Conservation (phyloP, 2,113 vertebrate genomes). For the Jaculus jaculus region DNA sequence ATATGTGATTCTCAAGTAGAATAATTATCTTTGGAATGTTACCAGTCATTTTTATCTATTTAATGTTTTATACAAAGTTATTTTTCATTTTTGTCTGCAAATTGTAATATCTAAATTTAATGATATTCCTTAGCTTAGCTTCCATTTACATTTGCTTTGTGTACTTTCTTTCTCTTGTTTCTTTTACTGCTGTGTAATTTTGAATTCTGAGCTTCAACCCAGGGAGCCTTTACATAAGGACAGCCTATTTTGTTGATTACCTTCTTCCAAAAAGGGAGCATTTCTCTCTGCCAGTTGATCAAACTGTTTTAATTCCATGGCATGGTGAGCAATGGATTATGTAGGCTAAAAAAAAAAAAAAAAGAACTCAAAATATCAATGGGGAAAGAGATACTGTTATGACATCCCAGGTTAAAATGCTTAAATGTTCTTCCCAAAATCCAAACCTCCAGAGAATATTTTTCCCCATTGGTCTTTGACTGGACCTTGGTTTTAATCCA, state of each 20-base stretch:
- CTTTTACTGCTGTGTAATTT: background rate
- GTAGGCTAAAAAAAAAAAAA: conserved; percentile 38
- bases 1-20: background rate
- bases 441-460: background rate
- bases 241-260: background rate
- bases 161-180: background rate
- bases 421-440: background rate
- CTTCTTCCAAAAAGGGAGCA: background rate
- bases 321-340: background rate
- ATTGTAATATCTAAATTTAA: background rate
- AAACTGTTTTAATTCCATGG: conserved; percentile 35
- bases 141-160: background rate
- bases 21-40: background rate
- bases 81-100: background rate
- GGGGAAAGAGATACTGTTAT: background rate
- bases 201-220: conserved; percentile 16
- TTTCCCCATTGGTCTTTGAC: background rate
- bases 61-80: background rate
- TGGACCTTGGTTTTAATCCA: background rate
- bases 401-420: background rate
- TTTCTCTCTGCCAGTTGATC: background rate
- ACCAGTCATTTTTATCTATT: background rate
- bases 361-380: background rate
- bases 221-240: background rate
- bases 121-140: background rate